Evolutionary conservation across 2,113 vertebrate genomes (phyloP), one percentile per base, ranked within the genome.

Genomic region (Saimiri boliviensis): DNA sequence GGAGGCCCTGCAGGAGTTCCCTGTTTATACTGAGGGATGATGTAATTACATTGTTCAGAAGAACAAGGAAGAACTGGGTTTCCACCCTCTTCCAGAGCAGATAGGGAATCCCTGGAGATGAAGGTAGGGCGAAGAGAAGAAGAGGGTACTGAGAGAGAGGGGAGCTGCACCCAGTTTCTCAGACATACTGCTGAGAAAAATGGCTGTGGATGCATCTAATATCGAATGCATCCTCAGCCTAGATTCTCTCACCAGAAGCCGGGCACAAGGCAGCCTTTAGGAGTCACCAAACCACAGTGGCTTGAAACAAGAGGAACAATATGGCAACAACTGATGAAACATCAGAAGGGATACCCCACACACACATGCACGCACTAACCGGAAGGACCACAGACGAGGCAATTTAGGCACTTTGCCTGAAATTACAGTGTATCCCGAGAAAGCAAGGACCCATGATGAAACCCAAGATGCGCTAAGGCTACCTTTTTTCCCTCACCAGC

Each of bases 271-370:
- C 16, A 58, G 49, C 20, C 30, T 52, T 52, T 52, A 70, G 60
- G 23, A 58, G 49, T 40, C 79, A 68, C 63, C 32, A 77, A 73
- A 49, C 42, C 49, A 73, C 8, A 23, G 35, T 2, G 13, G 76
- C 25, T 84, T 68, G 3, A 25, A 37, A 52, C 76, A 74, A 82
- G 14, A 66, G 32, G 35, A 71, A 91, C 16, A 54, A 35, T 9
- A 52, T 20, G 40, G 45, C 16, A 63, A 79, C 12, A 66, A 68
- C 30, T 35, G 37, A 89, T 19, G 37, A 70, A 74, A 58, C 1
- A 25, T 14, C 12, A 42, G 21, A 37, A 8, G 8, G 30, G 20
- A 13, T 5, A 25, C 0, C 4, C 20, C 7, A 1, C 14, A 1
- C 52, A 47, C 23, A 19, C 42, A 5, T 1, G 4, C 40, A 70